Evolutionary conservation across 2,797 vertebrate genomes (phyloP).

Genomic region (Acanthis flammea): DNA sequence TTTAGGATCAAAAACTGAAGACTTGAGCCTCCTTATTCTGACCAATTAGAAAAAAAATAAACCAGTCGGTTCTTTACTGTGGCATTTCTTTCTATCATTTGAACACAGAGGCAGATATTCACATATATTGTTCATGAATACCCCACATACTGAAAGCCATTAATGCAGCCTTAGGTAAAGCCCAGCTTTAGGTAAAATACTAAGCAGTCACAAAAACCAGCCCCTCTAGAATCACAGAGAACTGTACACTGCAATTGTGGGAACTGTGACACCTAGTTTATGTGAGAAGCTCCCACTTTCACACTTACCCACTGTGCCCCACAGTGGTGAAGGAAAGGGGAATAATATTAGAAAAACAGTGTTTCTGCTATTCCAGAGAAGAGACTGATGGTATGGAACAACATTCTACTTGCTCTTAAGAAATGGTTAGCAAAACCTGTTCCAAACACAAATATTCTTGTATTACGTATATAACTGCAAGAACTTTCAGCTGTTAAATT

Average conservation of each 20-base stretch:
- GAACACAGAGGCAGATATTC: background rate
- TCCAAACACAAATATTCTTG: background rate
- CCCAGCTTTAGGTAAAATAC: background rate
- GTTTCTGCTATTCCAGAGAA: background rate
- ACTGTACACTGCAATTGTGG: background rate
- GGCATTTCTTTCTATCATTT: background rate
- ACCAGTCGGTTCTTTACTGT: background rate
- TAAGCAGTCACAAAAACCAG: background rate
- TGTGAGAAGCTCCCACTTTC: background rate
- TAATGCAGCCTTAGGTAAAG: background rate
- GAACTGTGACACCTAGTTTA: background rate
- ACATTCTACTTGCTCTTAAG: background rate
- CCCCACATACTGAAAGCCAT: background rate
- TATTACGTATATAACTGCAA: background rate
- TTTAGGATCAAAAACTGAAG: background rate
- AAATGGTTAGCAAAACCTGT: background rate
- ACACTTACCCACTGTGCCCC: background rate
- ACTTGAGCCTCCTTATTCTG: background rate
- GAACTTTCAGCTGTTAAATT: background rate
- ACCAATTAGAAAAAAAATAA: background rate
- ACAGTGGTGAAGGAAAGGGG: background rate
- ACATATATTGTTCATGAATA: background rate
- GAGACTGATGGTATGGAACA: background rate
- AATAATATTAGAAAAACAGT: background rate
- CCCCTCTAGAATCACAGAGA: background rate